Conservation (phyloP, 2,888 invertebrate species). For the Scaeva pyrastri region DNA sequence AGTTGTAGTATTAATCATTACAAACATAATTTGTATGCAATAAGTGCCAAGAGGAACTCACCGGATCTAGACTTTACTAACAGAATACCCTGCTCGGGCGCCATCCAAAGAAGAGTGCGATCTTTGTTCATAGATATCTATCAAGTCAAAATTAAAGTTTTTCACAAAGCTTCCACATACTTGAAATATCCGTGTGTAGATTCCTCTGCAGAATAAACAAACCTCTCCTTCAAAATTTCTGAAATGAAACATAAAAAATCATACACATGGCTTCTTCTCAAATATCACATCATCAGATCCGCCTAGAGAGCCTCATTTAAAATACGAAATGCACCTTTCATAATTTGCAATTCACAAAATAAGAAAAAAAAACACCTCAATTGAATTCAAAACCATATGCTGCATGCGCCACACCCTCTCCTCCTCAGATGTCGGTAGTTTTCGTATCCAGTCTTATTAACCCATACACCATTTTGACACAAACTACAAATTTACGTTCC, state of each 20-base stretch:
- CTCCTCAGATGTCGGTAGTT: neutral
- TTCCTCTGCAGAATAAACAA: neutral
- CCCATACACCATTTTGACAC: slow-evolving; percentile 34
- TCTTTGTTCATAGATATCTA: no score
- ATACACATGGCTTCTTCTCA: slow-evolving; percentile 37
- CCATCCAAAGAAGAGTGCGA: no score
- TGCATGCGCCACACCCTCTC: slow-evolving; percentile 36
- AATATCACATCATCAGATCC: slow-evolving; percentile 31
- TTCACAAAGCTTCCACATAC: neutral
- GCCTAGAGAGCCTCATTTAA: slow-evolving; percentile 39
- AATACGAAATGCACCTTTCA: slow-evolving; percentile 49
- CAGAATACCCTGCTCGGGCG: no score
- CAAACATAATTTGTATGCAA: no score
- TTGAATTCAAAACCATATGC: slow-evolving; percentile 47
- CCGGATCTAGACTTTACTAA: no score
- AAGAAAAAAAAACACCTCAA: slow-evolving; percentile 14
- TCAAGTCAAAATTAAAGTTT: neutral
- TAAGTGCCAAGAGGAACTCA: no score
- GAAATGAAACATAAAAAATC: neutral
- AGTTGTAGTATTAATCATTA: no score
- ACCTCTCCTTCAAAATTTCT: neutral
- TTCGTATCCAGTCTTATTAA: slow-evolving; percentile 11
- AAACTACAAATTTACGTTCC: slow-evolving; percentile 52
- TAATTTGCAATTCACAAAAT: slow-evolving; percentile 15
- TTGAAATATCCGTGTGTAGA: neutral